These are phyloP conservation scores for Lycaon pictus DNA, from an alignment of 2,113 vertebrate species.

Conservation along the genomic window DNA sequence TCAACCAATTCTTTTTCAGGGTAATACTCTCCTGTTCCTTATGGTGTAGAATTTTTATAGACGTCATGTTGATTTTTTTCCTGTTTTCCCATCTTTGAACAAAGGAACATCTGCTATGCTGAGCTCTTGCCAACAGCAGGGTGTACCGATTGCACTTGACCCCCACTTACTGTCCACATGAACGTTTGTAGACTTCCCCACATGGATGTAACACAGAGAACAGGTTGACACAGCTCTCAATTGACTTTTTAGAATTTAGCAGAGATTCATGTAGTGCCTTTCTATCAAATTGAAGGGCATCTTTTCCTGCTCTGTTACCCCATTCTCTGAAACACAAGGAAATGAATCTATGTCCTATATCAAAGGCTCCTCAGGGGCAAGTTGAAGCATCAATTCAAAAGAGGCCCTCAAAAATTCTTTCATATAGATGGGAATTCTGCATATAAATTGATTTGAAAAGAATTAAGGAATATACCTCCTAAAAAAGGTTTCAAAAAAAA, in stretches of 20 bases:
- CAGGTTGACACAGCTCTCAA: neutral
- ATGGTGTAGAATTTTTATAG: conserved; percentile 68
- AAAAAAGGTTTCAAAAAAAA: neutral
- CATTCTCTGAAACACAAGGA: neutral
- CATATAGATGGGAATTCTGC: neutral
- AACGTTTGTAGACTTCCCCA: neutral
- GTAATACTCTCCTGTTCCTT: conserved; percentile 37
- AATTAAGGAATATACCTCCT: neutral
- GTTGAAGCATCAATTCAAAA: neutral
- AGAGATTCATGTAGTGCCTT: conserved; percentile 13
- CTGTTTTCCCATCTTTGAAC: conserved; percentile 62
- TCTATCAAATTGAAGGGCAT: conserved; percentile 23
- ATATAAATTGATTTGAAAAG: neutral
- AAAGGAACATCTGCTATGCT: conserved; percentile 71
- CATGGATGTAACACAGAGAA: conserved; percentile 45
- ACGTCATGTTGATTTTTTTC: conserved; percentile 67
- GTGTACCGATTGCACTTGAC: conserved; percentile 35
- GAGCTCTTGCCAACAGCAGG: conserved; percentile 37
- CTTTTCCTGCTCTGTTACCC: neutral
- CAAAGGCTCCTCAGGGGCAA: neutral
- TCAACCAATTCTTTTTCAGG: conserved; percentile 13
- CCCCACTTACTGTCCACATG: conserved; percentile 37
- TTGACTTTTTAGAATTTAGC: conserved; percentile 39
- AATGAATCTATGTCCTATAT: neutral
- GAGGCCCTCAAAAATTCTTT: neutral